These are phyloP conservation scores for Heterotis niloticus DNA, from an alignment of 2,113 vertebrate species.

Conservation along the genomic window DNA sequence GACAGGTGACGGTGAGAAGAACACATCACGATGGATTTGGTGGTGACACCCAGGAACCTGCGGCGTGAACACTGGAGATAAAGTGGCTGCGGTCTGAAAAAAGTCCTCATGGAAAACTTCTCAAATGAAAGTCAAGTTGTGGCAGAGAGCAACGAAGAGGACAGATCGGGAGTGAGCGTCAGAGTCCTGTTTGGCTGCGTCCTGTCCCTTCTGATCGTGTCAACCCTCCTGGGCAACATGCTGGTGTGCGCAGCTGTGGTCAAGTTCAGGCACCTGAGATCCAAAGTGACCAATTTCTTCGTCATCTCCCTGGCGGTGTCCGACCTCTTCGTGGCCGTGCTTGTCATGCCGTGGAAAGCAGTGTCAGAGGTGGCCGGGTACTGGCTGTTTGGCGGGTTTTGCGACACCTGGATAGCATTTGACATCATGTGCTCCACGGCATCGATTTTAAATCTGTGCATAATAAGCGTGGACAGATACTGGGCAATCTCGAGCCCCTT, in stretches of 20 bases:
- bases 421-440: conserved; percentile 73
- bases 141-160: conserved; percentile 35
- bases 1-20: no score
- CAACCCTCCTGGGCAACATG: conserved; percentile 68
- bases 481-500: conserved; percentile 77
- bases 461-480: conserved; percentile 77
- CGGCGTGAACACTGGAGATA: no score
- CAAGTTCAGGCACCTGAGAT: conserved; percentile 63
- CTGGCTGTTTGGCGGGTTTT: conserved; percentile 71
- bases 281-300: conserved; percentile 76
- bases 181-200: conserved; percentile 63
- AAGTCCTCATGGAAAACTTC: conserved; percentile 49
- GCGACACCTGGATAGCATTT: conserved; percentile 74
- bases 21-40: no score
- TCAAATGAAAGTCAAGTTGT: conserved; percentile 45
- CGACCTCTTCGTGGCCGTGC: conserved; percentile 70
- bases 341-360: conserved; percentile 78
- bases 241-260: conserved; percentile 69
- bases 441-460: conserved; percentile 68
- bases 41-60: no score
- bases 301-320: conserved; percentile 73
- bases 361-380: conserved; percentile 64
- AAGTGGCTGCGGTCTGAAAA: not conserved
- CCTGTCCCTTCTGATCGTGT: conserved; percentile 68
- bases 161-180: conserved; percentile 34